Conservation (phyloP, 1,140 invertebrate genomes). For the Pseudachorutes palmiensis region DNA sequence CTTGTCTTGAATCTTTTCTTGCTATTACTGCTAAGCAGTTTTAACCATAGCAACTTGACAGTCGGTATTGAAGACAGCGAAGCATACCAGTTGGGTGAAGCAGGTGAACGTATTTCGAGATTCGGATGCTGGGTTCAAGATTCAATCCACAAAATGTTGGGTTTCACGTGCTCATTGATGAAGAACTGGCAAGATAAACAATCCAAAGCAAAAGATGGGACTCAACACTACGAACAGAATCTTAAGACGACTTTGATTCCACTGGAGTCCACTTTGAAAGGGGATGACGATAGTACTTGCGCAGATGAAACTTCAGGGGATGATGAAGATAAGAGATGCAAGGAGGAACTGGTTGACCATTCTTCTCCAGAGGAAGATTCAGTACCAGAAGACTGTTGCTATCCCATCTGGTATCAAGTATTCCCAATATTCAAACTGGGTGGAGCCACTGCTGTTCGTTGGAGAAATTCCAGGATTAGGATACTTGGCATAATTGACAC, state of each 20-base stretch:
- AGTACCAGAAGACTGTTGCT: conserved; percentile 86
- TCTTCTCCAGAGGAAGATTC: conserved; percentile 53
- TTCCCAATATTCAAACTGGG: conserved; percentile 80
- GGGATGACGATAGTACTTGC: too few species aligned
- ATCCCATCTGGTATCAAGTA: conserved; percentile 74
- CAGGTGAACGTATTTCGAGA: too few species aligned
- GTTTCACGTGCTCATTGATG: too few species aligned
- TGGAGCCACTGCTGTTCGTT: conserved; percentile 79
- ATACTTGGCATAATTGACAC: conserved; percentile 94
- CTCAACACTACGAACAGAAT: too few species aligned
- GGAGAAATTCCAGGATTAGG: conserved; percentile 84
- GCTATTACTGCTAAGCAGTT: background rate
- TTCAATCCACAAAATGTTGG: too few species aligned
- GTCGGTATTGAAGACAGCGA: too few species aligned
- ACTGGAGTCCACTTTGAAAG: too few species aligned
- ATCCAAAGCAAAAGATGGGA: too few species aligned
- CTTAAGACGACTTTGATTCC: too few species aligned
- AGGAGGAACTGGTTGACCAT: conserved; percentile 41
- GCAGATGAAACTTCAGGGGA: conserved; percentile 49
- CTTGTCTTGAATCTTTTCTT: background rate
- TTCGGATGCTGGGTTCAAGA: too few species aligned
- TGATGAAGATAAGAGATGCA: conserved; percentile 38
- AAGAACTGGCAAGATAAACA: too few species aligned
- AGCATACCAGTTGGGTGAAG: too few species aligned
- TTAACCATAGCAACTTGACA: background rate